Evolutionary conservation across 2,888 invertebrate genomes (phyloP).

Genomic region (Micropterix aruncella): DNA sequence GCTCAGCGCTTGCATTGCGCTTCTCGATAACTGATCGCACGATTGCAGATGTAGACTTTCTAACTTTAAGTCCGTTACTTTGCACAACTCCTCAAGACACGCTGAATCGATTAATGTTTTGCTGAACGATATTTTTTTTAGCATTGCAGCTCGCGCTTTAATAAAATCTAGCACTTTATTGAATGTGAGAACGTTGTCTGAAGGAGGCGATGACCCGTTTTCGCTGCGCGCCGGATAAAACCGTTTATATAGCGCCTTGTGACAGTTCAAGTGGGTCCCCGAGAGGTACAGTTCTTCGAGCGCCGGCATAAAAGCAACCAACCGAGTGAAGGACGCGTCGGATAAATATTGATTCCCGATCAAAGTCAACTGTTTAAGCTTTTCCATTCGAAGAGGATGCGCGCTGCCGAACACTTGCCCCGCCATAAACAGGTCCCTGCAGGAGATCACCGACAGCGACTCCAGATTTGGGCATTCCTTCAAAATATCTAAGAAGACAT

Average conservation of each 20-base stretch:
- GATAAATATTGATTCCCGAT: constrained; percentile 57
- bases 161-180: constrained; percentile 47
- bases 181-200: constrained; percentile 59
- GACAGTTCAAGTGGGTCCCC: constrained; percentile 57
- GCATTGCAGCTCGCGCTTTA: constrained; percentile 29
- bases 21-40: constrained; percentile 49
- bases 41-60: constrained; percentile 34
- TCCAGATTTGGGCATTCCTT: constrained; percentile 41
- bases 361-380: constrained; percentile 42
- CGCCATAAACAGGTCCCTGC: constrained; percentile 60
- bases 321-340: constrained; percentile 56
- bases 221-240: constrained; percentile 46
- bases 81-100: constrained; percentile 39
- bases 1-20: constrained; percentile 39
- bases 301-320: constrained; percentile 43
- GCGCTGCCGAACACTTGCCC: constrained; percentile 50
- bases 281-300: constrained; percentile 48
- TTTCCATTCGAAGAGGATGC: constrained; percentile 33
- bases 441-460: constrained; percentile 44
- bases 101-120: constrained; percentile 52
- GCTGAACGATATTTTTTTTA: constrained; percentile 50
- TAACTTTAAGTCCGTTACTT: constrained; percentile 35
- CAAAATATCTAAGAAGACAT: constrained; percentile 43
- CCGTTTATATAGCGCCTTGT: constrained; percentile 48
- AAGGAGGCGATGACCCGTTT: constrained; percentile 29